Evolutionary conservation across 37 sponge, comb jelly and placozoan genomes (phyloP), one percentile per base, ranked within the genome.

Genomic region (Eunapius fragilis): DNA sequence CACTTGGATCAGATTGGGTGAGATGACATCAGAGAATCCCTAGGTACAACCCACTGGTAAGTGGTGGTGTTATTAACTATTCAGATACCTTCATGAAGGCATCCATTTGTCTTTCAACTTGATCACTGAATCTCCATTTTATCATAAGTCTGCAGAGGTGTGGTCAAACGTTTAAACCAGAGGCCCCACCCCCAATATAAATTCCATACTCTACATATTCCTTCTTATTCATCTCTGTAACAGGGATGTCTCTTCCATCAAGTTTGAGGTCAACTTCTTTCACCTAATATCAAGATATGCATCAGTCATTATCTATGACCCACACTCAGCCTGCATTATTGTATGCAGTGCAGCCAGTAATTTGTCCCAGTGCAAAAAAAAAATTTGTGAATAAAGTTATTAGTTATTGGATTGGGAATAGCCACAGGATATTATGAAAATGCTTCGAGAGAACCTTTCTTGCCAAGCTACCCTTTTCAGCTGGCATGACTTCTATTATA

Each of bases 11-110:
- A 88, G 74, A 0, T 81, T 70, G 23, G 90, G 87, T 30, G 99
- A 93, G 77, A 98, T 88, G 13, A 98, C 68, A 32, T 98, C 96
- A 67, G 85, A 33, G 38, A 98, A 94, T 26, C 99, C 99, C 94
- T 97, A n/a, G 77, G 58, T 58, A 58, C 58, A 4, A 17, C 58
- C 58, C 6, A 10, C 6, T 58, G 58, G 58, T 19, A 1, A 17
- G 6, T 19, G 14, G 58, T 58, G 92, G 49, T n/a, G n/a, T n/a
- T n/a, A 41, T 41, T 9, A 41, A 9, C 48, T 33, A 49, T 19
- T 34, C 22, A n/a, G 23, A 32, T 76, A 93, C 96, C 77, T 95
- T 85, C 50, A 87, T 78, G 85, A 99, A 97, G 5, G 89, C 86
- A 70, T 92, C 77, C 92, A 99, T 93, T 85, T 99, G 99, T 24